Conservation (phyloP, 2,888 invertebrate species). For the Chrysomela aeneicollis region DNA sequence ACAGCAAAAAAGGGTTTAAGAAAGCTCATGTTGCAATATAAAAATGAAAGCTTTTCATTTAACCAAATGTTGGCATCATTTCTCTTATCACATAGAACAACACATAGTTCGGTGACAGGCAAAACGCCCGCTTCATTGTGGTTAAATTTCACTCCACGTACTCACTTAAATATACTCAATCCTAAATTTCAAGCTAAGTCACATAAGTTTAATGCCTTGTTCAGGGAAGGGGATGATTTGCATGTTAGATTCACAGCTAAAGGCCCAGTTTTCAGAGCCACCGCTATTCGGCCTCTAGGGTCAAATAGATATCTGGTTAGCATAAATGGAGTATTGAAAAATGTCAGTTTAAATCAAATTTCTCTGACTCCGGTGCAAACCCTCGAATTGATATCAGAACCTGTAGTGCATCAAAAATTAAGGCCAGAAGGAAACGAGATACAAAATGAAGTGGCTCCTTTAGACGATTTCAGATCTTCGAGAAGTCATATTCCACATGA, state of each 20-base stretch:
- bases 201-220: not conserved
- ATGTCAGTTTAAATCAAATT: slow-evolving; percentile 16
- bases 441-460: too few species aligned
- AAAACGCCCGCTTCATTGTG: slow-evolving; percentile 15
- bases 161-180: slow-evolving; percentile 7
- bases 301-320: slow-evolving; percentile 4
- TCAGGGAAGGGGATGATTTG: slow-evolving; percentile 11
- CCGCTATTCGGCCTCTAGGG: slow-evolving; percentile 5
- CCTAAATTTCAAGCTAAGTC: slow-evolving; percentile 5
- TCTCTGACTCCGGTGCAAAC: slow-evolving; percentile 8
- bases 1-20: slow-evolving; percentile 11
- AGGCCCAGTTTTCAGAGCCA: slow-evolving; percentile 6
- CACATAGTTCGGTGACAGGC: slow-evolving; percentile 12
- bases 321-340: slow-evolving; percentile 11
- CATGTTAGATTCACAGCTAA: not conserved
- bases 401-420: too few species aligned
- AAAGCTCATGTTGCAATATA: slow-evolving; percentile 11
- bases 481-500: too few species aligned
- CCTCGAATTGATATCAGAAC: too few species aligned
- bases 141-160: slow-evolving; percentile 16
- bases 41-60: not conserved
- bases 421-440: too few species aligned
- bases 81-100: slow-evolving; percentile 14
- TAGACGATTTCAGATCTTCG: too few species aligned
- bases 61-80: slow-evolving; percentile 10